Base-by-base conservation (phyloP, 2,113 vertebrate genomes). In the Eupsittula cactorum region DNA sequence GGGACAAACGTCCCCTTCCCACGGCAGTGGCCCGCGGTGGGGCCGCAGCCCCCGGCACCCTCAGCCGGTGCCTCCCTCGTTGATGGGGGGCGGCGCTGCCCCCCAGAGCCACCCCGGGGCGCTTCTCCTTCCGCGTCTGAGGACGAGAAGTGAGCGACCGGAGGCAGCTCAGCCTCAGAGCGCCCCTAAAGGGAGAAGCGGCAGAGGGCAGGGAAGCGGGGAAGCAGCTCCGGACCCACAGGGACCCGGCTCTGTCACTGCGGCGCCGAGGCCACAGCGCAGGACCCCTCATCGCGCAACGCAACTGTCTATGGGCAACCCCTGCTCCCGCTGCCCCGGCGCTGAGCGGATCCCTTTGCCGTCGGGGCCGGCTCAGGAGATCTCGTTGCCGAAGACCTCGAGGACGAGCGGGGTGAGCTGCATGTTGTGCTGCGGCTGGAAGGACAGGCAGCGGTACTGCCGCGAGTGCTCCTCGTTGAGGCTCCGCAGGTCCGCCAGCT, bases 381-480 rank as follows among this genome's bases (percentile, higher is more conserved):
- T 99, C 91, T 99, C 99, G 8, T 98, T 99, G 94, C 99, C 99
- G 31, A 99, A 99, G 73, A 99, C 99, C 97, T 99, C 99, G 20
- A 99, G 96, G 86, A 99, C 98, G 6, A 99, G 98, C 1, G 99
- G 99, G 3, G 99, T 99, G 98, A 99, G 99, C 98, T 99, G 98
- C 98, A 98, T 99, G 98, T 98, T 99, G 98, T 98, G 98, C 96
- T 99, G 98, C 0, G 99, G 99, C 97, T 98, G 98, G 97, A 99
- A 99, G 96, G 99, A 99, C 57, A 99, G 98, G 24, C 97, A 98
- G 95, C 98, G 99, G 98, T 99, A 99, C 98, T 99, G 99, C 95
- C 98, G 99, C 95, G 99, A 99, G 98, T 99, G 99, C 97, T 99
- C 99, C 98, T 99, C 99, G 6, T 99, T 99, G 50, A 99, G 98